phyloP scores from a whole-genome alignment of 2,888 invertebrate species.

The Acrobasis consociella region DNA sequence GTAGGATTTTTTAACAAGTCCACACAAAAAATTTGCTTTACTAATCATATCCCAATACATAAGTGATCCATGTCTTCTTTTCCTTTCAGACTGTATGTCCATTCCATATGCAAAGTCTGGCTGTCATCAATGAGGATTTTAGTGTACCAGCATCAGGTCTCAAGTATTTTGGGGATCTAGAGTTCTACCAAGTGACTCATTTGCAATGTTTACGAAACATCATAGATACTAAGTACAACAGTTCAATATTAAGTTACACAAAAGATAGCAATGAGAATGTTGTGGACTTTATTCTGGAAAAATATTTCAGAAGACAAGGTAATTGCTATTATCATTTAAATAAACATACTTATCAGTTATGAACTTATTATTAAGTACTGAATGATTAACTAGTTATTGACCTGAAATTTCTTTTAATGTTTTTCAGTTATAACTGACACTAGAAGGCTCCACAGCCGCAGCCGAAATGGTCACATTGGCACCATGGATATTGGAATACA shows the following conservation, averaged over 20 bases:
- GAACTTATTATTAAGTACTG: no score
- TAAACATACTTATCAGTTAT: no score
- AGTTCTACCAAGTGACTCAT: constrained; percentile 72
- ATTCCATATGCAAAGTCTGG: constrained; percentile 80
- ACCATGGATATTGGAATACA: constrained; percentile 65
- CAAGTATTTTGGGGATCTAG: constrained; percentile 70
- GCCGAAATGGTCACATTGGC: constrained; percentile 65
- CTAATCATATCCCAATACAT: no score
- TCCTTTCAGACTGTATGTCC: constrained; percentile 75
- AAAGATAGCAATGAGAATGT: constrained; percentile 64
- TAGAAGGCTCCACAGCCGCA: constrained; percentile 68
- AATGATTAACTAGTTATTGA: background rate
- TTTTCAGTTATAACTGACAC: constrained; percentile 80
- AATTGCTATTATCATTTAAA: constrained; percentile 32
- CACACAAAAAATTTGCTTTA: no score
- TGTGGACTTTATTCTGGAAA: constrained; percentile 78
- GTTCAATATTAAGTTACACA: constrained; percentile 70
- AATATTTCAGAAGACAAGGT: constrained; percentile 85
- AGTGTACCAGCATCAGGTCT: constrained; percentile 58
- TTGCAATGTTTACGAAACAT: constrained; percentile 73
- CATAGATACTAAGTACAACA: constrained; percentile 81
- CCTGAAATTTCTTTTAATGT: background rate
- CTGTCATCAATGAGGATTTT: constrained; percentile 71
- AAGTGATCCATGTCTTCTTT: background rate
- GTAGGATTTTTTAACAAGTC: no score